Evolutionary conservation across 2,113 vertebrate species (phyloP).

Genomic region (Mirza zaza): DNA sequence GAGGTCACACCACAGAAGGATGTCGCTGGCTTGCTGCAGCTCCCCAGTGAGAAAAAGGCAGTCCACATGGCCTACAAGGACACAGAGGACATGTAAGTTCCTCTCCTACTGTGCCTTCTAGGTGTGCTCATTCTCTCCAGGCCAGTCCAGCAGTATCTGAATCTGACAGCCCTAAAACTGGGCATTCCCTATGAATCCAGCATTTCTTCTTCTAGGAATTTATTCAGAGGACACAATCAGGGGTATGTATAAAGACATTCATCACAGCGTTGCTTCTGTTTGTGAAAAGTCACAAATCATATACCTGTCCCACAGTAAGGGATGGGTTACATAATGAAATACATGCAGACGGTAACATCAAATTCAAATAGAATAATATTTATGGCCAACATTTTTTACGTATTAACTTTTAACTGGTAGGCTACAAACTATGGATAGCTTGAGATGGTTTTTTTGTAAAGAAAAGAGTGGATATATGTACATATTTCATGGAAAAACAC

Average conservation of each 20-base stretch:
- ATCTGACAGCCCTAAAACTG: no score
- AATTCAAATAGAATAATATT: background rate
- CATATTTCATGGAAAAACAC: background rate
- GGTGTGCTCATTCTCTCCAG: background rate
- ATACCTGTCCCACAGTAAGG: background rate
- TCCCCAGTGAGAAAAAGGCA: background rate
- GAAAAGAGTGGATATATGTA: background rate
- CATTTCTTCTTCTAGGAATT: background rate
- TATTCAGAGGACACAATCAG: background rate
- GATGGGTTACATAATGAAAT: background rate
- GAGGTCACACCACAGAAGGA: background rate
- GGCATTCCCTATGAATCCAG: background rate
- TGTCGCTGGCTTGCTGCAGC: background rate
- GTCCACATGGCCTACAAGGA: background rate
- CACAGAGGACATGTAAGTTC: rapidly evolving
- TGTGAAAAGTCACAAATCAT: background rate
- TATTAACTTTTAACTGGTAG: background rate
- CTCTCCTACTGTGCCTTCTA: background rate
- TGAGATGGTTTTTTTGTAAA: background rate
- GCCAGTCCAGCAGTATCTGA: background rate
- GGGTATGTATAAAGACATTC: background rate
- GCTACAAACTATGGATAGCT: background rate
- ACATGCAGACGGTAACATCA: background rate
- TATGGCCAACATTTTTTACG: background rate
- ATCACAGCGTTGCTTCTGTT: background rate